These are phyloP conservation scores for Agrotis puta DNA, from an alignment of 2,888 invertebrate genomes.

Conservation along the genomic window DNA sequence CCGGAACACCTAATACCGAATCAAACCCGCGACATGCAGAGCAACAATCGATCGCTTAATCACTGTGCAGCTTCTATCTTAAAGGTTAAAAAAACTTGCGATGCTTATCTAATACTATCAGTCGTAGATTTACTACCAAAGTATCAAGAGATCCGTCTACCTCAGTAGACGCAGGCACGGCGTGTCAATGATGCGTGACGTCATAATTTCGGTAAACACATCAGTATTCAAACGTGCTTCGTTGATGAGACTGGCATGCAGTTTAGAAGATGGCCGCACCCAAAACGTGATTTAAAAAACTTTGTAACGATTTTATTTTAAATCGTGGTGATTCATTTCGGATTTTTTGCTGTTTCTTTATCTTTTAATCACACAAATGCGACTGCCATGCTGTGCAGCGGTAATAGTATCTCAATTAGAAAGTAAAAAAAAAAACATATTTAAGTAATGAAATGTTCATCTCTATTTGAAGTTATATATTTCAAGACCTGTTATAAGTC, in stretches of 20 bases:
- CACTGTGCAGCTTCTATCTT: too few species aligned
- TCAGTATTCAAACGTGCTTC: constrained; percentile 70
- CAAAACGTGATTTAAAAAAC: constrained; percentile 64
- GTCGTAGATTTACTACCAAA: constrained; percentile 16
- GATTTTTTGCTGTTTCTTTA: constrained; percentile 17
- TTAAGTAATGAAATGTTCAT: too few species aligned
- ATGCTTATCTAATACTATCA: constrained; percentile 11
- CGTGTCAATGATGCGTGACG: constrained; percentile 87
- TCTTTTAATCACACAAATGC: background rate
- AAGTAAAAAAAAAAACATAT: background rate
- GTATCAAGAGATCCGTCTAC: constrained; percentile 46
- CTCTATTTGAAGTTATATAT: too few species aligned
- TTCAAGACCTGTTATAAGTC: too few species aligned
- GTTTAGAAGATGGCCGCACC: constrained; percentile 72
- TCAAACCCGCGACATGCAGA: too few species aligned
- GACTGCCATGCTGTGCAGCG: background rate
- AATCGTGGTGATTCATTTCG: constrained; percentile 27
- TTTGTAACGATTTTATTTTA: constrained; percentile 40
- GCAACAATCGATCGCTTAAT: too few species aligned
- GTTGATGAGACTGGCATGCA: constrained; percentile 71
- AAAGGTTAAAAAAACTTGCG: too few species aligned
- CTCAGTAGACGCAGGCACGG: constrained; percentile 70
- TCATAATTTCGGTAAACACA: constrained; percentile 78
- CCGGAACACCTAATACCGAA: too few species aligned
- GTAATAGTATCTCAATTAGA: constrained; percentile 5